phyloP scores from a whole-genome alignment of 2,797 vertebrate genomes.

The Gadopsis bispinosus region DNA sequence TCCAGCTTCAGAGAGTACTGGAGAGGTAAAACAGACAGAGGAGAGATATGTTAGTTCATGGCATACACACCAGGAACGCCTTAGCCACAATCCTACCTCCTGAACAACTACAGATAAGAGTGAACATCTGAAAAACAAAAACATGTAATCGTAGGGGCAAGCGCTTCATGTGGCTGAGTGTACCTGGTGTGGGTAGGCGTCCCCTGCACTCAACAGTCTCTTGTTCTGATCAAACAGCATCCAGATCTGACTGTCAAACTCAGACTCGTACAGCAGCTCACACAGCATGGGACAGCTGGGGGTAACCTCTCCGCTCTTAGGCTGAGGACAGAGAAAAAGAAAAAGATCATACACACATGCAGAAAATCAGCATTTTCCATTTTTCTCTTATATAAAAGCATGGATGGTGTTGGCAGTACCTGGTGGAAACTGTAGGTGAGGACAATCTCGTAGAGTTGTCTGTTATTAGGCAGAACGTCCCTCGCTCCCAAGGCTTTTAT shows the following conservation, averaged over 20 bases:
- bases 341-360: background rate
- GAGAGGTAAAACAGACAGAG: background rate
- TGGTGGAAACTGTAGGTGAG: slow-evolving; percentile 97
- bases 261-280: slow-evolving; percentile 96
- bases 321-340: slow-evolving; percentile 78
- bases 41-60: background rate
- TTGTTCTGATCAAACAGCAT: slow-evolving; percentile 99
- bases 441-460: slow-evolving; percentile 95
- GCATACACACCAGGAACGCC: background rate
- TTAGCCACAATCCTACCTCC: background rate
- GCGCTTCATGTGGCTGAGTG: background rate
- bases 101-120: background rate
- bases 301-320: slow-evolving; percentile 96
- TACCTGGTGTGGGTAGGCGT: slow-evolving; percentile 98
- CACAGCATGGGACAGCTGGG: slow-evolving; percentile 97
- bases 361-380: fast-evolving
- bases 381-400: background rate
- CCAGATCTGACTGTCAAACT: slow-evolving; percentile 99
- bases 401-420: slow-evolving; percentile 76
- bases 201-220: slow-evolving; percentile 95
- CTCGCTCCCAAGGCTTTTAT: slow-evolving; percentile 93
- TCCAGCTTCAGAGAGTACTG: slow-evolving; percentile 99
- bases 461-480: slow-evolving; percentile 95
- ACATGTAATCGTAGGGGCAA: too few relatives aligned
- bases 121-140: background rate